A percentile compares a stretch with the other conserved stretches of the same genome.
These are phyloP conservation scores for Myzus persicae DNA, from an alignment of 1,140 invertebrate genomes.

Conservation along the genomic window DNA sequence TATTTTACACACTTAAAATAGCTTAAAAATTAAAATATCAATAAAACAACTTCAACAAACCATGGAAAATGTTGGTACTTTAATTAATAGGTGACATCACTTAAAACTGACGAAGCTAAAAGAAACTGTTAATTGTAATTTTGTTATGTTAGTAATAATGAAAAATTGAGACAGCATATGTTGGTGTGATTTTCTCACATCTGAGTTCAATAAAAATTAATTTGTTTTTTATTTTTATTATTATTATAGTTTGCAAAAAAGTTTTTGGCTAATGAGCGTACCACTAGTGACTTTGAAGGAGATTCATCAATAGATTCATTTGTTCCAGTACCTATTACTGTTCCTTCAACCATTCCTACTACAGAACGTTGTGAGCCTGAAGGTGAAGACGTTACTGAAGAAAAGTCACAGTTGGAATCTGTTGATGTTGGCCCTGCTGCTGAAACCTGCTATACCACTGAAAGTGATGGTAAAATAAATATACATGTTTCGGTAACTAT, in stretches of 20 bases:
- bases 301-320: conserved; percentile 53
- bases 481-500: conserved; percentile 78
- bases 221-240: not conserved
- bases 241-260: conserved; percentile 56
- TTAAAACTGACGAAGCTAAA: not conserved
- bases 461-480: conserved; percentile 88
- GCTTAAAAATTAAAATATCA: not conserved
- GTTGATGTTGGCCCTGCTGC: conserved; percentile 63
- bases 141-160: not conserved
- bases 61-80: too few species aligned
- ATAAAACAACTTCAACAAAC: not conserved
- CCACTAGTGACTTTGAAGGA: conserved; percentile 42
- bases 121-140: not conserved
- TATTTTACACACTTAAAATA: not conserved
- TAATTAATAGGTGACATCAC: not conserved
- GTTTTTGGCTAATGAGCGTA: conserved; percentile 36
- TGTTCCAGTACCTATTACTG: not conserved
- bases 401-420: conserved; percentile 27
- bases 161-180: not conserved
- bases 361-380: conserved; percentile 41
- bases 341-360: conserved; percentile 30
- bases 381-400: conserved; percentile 39
- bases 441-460: conserved; percentile 66
- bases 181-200: not conserved
- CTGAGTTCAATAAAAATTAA: not conserved